Evolutionary conservation across 2,888 invertebrate genomes (phyloP), one percentile per base, ranked within the genome.

Genomic region (Blomia tropicalis): DNA sequence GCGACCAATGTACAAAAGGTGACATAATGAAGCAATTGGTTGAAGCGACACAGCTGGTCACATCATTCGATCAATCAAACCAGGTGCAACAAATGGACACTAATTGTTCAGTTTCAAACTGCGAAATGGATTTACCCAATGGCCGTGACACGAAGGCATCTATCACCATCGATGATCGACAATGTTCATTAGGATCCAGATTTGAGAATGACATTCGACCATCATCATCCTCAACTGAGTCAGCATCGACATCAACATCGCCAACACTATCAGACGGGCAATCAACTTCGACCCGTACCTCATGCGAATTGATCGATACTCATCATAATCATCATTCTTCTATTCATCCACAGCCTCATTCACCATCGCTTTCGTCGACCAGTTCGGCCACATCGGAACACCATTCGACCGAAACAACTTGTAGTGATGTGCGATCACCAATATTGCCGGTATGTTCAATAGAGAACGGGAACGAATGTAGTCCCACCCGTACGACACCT

Each of bases 161-260:
- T 47, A 47, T 11, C n/a, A 11, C 51, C 7, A 22, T 25, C 51
- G 23, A 25, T 22, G 51, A 47, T 14, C 51, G n/a, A 7, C 51
- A 47, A 47, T 47, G 51, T n/a, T 47, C 51, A 47, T 19, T 47
- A 7, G 51, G n/a, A 47, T 25, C 51, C n/a, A 47, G n/a, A n/a
- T 47, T n/a, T 47, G n/a, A n/a, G n/a, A 25, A 22, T 19, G 7
- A 7, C 7, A 47, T 47, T 47, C 51, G 7, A n/a, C 14, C 51
- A 47, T 47, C 51, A 47, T 22, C 51, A 47, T n/a, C 51, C 22
- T 22, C 27, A 47, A 7, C 36, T 17, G 17, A 36, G 7, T 36
- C 36, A 36, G 7, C 36, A 36, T 36, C 36, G 17, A 36, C 36
- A 7, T 17, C 7, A 36, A 36, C 36, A 36, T 36, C 36, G n/a